Evolutionary conservation across 2,888 invertebrate genomes (phyloP).

Genomic region (Iphiclides podalirius): DNA sequence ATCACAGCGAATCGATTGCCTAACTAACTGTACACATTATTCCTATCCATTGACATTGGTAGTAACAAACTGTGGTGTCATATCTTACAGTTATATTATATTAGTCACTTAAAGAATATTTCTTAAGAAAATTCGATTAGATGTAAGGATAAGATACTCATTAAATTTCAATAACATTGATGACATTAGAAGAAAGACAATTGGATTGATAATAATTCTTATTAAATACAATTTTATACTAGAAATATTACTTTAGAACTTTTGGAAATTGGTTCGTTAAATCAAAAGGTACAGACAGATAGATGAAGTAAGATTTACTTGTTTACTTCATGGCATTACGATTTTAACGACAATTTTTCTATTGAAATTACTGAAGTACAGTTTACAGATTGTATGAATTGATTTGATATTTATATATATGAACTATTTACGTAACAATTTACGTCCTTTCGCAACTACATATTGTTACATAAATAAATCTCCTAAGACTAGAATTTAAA

Average conservation of each 20-base stretch:
- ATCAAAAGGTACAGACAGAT: too few species aligned
- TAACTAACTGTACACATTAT: slow-evolving; percentile 46
- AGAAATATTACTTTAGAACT: background rate
- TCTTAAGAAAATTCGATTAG: slow-evolving; percentile 45
- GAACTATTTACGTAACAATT: too few species aligned
- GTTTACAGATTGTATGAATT: too few species aligned
- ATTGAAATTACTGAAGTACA: too few species aligned
- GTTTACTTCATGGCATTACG: too few species aligned
- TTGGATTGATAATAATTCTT: background rate
- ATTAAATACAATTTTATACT: background rate
- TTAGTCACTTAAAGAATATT: slow-evolving; percentile 30
- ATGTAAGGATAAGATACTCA: slow-evolving; percentile 15
- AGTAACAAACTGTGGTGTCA: slow-evolving; percentile 49
- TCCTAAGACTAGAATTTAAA: too few species aligned
- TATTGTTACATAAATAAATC: too few species aligned
- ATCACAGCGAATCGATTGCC: slow-evolving; percentile 64
- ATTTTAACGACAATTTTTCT: too few species aligned
- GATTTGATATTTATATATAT: too few species aligned
- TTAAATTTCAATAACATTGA: slow-evolving; percentile 17
- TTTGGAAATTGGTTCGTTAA: slow-evolving; percentile 3
- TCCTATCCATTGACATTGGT: slow-evolving; percentile 19
- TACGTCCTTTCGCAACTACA: too few species aligned
- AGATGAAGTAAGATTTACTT: too few species aligned
- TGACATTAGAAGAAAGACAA: slow-evolving; percentile 11
- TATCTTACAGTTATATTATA: slow-evolving; percentile 42